Conservation (phyloP, 2,797 vertebrate genomes). For the Tiaroga cobitis region DNA sequence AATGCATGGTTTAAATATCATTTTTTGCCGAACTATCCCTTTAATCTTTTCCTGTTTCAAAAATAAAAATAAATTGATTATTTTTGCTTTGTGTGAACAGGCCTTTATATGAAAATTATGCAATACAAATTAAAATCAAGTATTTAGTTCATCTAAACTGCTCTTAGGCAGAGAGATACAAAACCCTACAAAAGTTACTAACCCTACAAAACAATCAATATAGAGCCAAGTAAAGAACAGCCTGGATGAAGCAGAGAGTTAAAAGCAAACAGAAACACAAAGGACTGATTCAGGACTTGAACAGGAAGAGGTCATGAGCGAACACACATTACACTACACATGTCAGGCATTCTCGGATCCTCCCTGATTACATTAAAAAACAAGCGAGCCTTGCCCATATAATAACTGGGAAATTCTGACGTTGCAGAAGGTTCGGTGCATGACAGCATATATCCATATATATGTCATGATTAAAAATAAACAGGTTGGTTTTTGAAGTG, state of each 20-base stretch:
- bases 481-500: background rate
- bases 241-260: background rate
- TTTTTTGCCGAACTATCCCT: too few relatives aligned
- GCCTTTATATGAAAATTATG: background rate
- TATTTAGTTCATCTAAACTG: background rate
- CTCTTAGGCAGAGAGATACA: background rate
- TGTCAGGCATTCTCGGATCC: background rate
- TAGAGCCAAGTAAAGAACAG: background rate
- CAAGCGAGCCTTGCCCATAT: background rate
- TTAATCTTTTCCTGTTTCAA: too few relatives aligned
- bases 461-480: background rate
- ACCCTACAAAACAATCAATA: background rate
- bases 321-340: background rate
- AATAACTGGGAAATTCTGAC: background rate
- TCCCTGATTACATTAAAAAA: background rate
- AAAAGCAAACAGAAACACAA: conserved; percentile 32
- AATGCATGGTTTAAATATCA: too few relatives aligned
- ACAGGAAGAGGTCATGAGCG: background rate
- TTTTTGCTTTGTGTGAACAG: background rate
- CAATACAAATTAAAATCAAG: background rate
- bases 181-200: too few relatives aligned
- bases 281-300: background rate
- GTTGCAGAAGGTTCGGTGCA: background rate
- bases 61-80: too few relatives aligned
- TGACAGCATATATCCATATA: background rate